Percentiles rank a stretch among this genome's conserved stretches.
phyloP scores from a whole-genome alignment of 2,797 vertebrate genomes.

The Silurus aristotelis region DNA sequence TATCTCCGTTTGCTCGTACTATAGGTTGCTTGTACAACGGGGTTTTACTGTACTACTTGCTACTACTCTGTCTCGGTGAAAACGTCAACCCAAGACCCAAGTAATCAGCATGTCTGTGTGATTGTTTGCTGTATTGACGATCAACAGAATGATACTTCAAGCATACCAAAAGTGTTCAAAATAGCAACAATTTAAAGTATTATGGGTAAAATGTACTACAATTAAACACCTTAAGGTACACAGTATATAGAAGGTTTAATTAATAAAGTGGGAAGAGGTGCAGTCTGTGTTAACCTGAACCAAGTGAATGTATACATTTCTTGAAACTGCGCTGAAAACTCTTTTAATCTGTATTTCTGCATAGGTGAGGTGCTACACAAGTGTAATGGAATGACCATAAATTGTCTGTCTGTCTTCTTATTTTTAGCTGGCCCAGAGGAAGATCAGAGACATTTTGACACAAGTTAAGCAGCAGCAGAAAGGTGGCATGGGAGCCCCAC shows the following conservation, averaged over 20 bases:
- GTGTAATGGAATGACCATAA: neutral
- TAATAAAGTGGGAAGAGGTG: neutral
- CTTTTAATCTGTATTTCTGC: neutral
- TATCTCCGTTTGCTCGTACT: too few relatives aligned
- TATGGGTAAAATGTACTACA: neutral
- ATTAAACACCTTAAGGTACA: neutral
- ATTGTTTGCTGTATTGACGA: neutral
- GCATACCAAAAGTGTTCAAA: neutral
- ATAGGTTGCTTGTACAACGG: too few relatives aligned
- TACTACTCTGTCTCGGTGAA: neutral
- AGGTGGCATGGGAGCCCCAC: constrained; percentile 76
- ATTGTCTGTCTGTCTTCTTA: neutral
- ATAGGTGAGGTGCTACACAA: too few relatives aligned
- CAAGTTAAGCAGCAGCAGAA: constrained; percentile 94
- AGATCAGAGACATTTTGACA: constrained; percentile 93
- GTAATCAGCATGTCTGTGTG: neutral
- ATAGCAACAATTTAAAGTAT: neutral
- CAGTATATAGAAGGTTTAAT: neutral
- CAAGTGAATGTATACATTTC: neutral
- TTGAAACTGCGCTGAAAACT: neutral
- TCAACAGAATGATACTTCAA: neutral
- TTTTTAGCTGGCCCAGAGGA: constrained; percentile 86
- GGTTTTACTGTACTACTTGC: too few relatives aligned
- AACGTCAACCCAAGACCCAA: neutral
- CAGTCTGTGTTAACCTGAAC: neutral